Percentiles rank a stretch among this genome's conserved stretches.
Evolutionary conservation across 2,797 vertebrate species (phyloP).

Genomic region (Xenops minutus): DNA sequence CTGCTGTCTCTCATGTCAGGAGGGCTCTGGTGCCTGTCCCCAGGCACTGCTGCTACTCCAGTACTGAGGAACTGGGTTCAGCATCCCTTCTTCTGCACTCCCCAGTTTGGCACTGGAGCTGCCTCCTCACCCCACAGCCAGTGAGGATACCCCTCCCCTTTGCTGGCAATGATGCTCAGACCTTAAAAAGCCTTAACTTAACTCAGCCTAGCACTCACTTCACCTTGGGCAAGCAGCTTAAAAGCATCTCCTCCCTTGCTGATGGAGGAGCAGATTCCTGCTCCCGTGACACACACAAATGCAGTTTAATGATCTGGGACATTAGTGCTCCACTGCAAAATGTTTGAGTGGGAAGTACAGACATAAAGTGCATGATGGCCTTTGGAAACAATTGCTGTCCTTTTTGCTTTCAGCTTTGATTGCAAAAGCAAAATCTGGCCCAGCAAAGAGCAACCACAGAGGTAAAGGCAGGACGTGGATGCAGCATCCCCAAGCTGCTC

Average conservation of each 20-base stretch:
- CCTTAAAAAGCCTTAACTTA: not conserved
- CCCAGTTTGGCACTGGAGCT: not conserved
- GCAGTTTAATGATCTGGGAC: not conserved
- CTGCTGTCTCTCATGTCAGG: not conserved
- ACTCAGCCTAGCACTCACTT: not conserved
- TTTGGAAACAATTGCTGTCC: not conserved
- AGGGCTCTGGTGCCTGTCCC: not conserved
- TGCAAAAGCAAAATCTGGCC: slow-evolving; percentile 18
- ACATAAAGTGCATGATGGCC: not conserved
- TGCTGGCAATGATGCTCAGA: not conserved
- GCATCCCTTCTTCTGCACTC: not conserved
- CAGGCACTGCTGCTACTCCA: not conserved
- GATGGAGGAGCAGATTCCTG: not conserved
- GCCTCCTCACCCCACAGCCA: accelerated
- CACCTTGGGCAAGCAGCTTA: not conserved
- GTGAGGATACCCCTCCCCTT: accelerated
- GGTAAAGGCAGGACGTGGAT: not conserved
- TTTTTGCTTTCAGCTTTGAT: not conserved
- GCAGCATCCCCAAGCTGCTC: not conserved
- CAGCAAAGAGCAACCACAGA: not conserved
- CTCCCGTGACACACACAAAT: not conserved
- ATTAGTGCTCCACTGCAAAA: not conserved
- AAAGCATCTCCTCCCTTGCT: not conserved
- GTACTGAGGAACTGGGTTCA: not conserved
- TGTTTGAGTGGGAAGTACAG: not conserved